Evolutionary conservation across 2,888 invertebrate species (phyloP), one percentile per base, ranked within the genome.

Genomic region (Lasioglossum oenotherae): DNA sequence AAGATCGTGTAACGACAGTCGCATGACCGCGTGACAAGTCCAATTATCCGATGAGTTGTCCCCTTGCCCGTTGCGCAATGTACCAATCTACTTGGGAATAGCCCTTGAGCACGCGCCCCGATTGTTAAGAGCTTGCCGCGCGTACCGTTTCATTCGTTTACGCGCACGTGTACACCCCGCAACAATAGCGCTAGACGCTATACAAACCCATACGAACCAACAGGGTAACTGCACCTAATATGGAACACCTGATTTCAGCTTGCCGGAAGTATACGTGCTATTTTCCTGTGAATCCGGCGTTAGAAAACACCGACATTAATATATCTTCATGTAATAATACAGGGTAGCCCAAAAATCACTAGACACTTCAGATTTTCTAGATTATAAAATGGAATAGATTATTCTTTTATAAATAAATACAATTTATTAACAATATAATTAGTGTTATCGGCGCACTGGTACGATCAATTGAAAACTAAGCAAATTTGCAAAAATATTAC

Each of bases 1-100:
- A 38, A 80, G 75, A 74, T 90, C 85, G 83, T 81, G 83, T 90
- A 86, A 90, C 87, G 80, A 86, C 73, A 81, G 73, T 69, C 72
- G 64, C 73, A 75, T 53, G 76, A 73, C 77, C 82, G 78, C 81
- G 84, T 87, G 90, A 88, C 88, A 90, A 84, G 82, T 83, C 80
- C 88, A 90, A 90, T 90, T 90, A 90, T 76, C 84, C 84, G 83
- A 86, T 83, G 80, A 86, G 81, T 85, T 74, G 81, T 73, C 67
- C 41, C 73, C 74, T 44, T 60, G 57, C 80, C 38, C 72, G 82
- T 88, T 87, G 81, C 74, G 72, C 88, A 81, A 88, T 80, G 83
- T 82, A 81, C 87, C 88, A 87, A 88, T 88, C 83, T 86, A 80
- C 78, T 82, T 67, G 78, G 81, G 72, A 86, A 87, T 85, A 84